A percentile compares a stretch with the other conserved stretches of the same genome.
Evolutionary conservation across 2,797 vertebrate species (phyloP).

Genomic region (Mastacembelus armatus): DNA sequence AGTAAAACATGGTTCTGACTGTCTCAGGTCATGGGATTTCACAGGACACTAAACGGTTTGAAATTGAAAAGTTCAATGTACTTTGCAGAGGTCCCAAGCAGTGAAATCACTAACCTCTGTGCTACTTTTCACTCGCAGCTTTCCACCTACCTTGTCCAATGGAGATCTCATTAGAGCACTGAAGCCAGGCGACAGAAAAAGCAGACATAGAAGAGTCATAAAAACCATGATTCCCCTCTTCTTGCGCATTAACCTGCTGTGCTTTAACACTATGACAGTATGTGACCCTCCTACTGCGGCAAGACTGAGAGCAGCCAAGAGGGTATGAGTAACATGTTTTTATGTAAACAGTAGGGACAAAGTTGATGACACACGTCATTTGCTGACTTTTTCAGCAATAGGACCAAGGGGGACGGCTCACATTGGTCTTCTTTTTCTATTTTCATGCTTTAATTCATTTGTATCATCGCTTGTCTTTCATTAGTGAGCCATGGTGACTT

Average conservation of each 20-base stretch:
- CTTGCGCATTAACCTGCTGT: slow-evolving; percentile 56
- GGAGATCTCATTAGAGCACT: slow-evolving; percentile 70
- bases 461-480: slow-evolving; percentile 22
- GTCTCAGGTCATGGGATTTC: slow-evolving; percentile 26
- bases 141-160: slow-evolving; percentile 78
- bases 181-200: slow-evolving; percentile 63
- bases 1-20: slow-evolving; percentile 19
- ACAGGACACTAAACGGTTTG: slow-evolving; percentile 64
- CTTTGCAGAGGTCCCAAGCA: slow-evolving; percentile 69
- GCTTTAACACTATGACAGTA: slow-evolving; percentile 33
- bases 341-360: slow-evolving; percentile 74
- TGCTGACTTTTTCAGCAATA: slow-evolving; percentile 13
- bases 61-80: slow-evolving; percentile 80
- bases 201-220: slow-evolving; percentile 67
- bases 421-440: slow-evolving; percentile 42
- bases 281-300: slow-evolving; percentile 50
- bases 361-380: slow-evolving; percentile 65
- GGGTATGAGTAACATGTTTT: slow-evolving; percentile 53
- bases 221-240: slow-evolving; percentile 74
- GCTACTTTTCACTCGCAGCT: slow-evolving; percentile 50
- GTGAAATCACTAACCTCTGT: slow-evolving; percentile 46
- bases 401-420: slow-evolving; percentile 19
- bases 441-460: slow-evolving; percentile 30
- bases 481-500: slow-evolving; percentile 4
- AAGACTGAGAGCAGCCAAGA: slow-evolving; percentile 30